Percentiles rank a stretch among this genome's conserved stretches.
These are phyloP conservation scores for Pollimyrus isidori DNA, from an alignment of 2,113 vertebrate genomes.

Conservation along the genomic window DNA sequence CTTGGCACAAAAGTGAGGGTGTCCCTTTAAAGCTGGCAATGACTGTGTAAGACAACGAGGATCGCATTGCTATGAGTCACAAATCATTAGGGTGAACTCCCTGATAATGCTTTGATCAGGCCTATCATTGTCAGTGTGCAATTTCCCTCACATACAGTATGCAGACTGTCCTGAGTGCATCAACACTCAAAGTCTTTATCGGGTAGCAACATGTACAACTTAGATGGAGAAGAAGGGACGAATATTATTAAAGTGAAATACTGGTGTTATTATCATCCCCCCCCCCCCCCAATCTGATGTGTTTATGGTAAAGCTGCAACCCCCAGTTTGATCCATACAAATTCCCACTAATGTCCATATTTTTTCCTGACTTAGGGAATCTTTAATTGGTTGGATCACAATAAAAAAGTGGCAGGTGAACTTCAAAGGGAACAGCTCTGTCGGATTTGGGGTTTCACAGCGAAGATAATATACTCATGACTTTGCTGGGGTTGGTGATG, in stretches of 20 bases:
- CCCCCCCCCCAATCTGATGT: background rate
- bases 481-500: background rate
- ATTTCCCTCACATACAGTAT: background rate
- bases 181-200: background rate
- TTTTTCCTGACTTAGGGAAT: background rate
- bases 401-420: background rate
- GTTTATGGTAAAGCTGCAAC: background rate
- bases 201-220: background rate
- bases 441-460: background rate
- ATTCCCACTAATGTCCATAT: background rate
- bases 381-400: background rate
- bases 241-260: background rate
- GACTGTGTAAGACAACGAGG: background rate
- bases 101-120: background rate
- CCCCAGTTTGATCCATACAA: background rate
- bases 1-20: background rate
- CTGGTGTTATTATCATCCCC: background rate
- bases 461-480: background rate
- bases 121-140: background rate
- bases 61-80: background rate
- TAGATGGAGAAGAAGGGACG: background rate
- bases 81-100: background rate
- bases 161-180: background rate
- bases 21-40: background rate
- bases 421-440: background rate